Percentiles rank a stretch among this genome's conserved stretches.
phyloP scores from a whole-genome alignment of 2,888 invertebrate genomes.

The Tiliacea citrago region DNA sequence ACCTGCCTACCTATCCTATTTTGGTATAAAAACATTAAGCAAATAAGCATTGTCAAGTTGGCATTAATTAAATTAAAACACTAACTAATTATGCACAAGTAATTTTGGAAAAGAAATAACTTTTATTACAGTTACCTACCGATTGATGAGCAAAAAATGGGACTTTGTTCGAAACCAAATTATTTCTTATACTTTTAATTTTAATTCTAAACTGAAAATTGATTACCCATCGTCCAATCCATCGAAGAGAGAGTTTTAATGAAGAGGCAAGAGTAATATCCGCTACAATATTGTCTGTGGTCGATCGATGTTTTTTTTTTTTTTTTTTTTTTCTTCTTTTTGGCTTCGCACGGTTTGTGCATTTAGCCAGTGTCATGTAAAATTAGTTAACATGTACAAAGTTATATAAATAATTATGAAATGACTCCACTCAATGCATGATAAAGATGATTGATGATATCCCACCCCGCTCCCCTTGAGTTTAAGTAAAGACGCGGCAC shows the following conservation, averaged over 20 bases:
- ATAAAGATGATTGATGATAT: too few species aligned
- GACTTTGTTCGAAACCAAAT: not conserved
- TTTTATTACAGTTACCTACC: not conserved
- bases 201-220: conserved; percentile 23
- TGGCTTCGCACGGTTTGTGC: too few species aligned
- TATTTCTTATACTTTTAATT: not conserved
- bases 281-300: conserved; percentile 58
- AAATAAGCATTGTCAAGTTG: not conserved
- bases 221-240: conserved; percentile 6
- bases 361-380: too few species aligned
- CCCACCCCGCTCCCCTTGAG: too few species aligned
- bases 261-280: conserved; percentile 68
- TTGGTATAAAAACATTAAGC: not conserved
- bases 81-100: not conserved
- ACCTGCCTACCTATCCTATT: not conserved
- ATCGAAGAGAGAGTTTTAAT: conserved; percentile 60
- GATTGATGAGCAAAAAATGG: not conserved
- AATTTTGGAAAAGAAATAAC: not conserved
- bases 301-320: conserved; percentile 61
- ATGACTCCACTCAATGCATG: too few species aligned
- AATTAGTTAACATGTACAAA: too few species aligned
- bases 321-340: too few species aligned
- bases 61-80: not conserved
- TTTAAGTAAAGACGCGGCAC: too few species aligned
- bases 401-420: too few species aligned